A percentile compares a stretch with the other conserved stretches of the same genome.
These are phyloP conservation scores for Microcebus ravelobensis DNA, from an alignment of 2,113 vertebrate genomes.

Conservation along the genomic window DNA sequence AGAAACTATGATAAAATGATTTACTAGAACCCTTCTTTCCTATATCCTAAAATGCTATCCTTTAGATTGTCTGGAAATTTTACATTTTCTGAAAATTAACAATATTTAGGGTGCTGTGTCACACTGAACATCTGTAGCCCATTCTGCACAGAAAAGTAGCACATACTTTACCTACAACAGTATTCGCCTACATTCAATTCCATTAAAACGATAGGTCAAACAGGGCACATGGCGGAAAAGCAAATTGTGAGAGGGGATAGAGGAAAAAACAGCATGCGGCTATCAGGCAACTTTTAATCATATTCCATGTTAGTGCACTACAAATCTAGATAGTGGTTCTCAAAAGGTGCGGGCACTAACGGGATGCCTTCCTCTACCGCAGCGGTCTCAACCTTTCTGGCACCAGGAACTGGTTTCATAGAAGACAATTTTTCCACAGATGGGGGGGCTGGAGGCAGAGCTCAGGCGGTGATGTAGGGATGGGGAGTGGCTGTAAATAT, in stretches of 20 bases:
- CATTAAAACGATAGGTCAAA: neutral
- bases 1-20: slow-evolving; percentile 19
- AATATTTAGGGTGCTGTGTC: neutral
- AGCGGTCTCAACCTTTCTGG: too few species aligned
- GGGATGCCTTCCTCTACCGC: neutral
- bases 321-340: neutral
- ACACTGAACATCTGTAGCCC: fast-evolving
- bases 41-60: neutral
- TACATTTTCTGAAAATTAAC: neutral
- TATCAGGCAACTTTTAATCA: neutral
- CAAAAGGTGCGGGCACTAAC: neutral
- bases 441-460: too few species aligned
- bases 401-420: too few species aligned
- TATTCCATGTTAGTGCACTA: too few species aligned
- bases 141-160: neutral
- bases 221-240: neutral
- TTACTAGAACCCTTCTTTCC: neutral
- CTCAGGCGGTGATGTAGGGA: too few species aligned
- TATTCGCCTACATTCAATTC: neutral
- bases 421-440: too few species aligned
- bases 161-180: neutral
- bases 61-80: neutral
- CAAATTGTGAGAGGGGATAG: neutral
- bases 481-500: too few species aligned
- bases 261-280: neutral